Conservation (phyloP, 2,888 invertebrate species). For the Agapostemon virescens region DNA sequence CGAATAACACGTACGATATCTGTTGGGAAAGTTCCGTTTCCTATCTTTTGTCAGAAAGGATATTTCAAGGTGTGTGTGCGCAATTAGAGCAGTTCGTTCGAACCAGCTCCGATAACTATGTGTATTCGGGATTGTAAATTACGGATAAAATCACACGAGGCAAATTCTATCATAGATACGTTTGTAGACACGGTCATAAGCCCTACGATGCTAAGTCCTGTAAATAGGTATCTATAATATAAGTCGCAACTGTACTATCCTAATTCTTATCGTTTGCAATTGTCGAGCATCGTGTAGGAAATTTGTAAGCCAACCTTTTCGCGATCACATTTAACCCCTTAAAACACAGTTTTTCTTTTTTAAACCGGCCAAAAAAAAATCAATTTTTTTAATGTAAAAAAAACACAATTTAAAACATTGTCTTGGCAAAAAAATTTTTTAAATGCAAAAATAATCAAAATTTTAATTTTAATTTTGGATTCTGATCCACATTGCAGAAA, state of each 20-base stretch:
- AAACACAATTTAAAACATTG: too few relatives aligned
- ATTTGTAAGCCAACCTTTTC: not conserved
- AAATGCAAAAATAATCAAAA: too few relatives aligned
- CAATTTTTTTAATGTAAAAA: too few relatives aligned
- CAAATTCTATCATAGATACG: too few relatives aligned
- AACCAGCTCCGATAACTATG: not conserved
- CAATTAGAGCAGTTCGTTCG: not conserved
- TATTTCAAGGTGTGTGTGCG: not conserved
- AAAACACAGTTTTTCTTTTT: too few relatives aligned
- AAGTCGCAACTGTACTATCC: not conserved
- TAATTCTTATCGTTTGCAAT: not conserved
- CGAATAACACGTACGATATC: too few relatives aligned
- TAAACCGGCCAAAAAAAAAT: too few relatives aligned
- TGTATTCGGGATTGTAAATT: not conserved
- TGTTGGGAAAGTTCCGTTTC: not conserved
- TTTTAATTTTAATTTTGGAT: too few relatives aligned
- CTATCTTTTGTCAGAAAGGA: not conserved
- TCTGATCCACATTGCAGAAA: too few relatives aligned
- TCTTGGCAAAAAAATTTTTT: too few relatives aligned
- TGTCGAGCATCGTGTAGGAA: not conserved
- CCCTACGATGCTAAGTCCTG: not conserved
- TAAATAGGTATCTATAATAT: not conserved
- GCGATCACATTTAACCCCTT: not conserved
- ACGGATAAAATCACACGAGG: not conserved
- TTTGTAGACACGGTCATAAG: not conserved